Conservation (phyloP, 2,797 vertebrate genomes). For the Scleropages formosus region DNA sequence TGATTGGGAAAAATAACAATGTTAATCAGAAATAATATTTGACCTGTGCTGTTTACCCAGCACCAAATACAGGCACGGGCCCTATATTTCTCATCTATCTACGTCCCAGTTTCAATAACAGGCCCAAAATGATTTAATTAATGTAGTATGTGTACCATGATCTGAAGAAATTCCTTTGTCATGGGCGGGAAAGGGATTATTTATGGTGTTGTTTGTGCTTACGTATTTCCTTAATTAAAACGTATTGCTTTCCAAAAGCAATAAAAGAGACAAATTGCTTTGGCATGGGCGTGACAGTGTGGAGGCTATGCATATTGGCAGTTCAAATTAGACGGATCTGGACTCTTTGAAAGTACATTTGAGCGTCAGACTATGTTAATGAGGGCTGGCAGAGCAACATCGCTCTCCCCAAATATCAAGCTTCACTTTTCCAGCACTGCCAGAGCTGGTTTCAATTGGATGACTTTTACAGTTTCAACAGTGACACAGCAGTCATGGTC, state of each 20-base stretch:
- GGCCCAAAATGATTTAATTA: conserved; percentile 46
- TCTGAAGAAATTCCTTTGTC: conserved; percentile 63
- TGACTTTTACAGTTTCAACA: conserved; percentile 42
- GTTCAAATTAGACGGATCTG: conserved; percentile 56
- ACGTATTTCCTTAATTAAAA: conserved; percentile 70
- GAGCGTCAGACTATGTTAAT: conserved; percentile 62
- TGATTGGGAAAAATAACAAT: background rate
- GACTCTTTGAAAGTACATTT: conserved; percentile 63
- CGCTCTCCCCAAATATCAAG: conserved; percentile 62
- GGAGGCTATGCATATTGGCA: conserved; percentile 59
- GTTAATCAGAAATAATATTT: background rate
- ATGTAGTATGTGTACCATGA: conserved; percentile 47
- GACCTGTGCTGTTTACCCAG: background rate
- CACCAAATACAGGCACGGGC: background rate
- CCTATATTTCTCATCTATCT: conserved; percentile 24
- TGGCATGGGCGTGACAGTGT: conserved; percentile 61
- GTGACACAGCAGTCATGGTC: background rate
- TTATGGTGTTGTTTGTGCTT: conserved; percentile 68
- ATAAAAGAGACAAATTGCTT: conserved; percentile 70
- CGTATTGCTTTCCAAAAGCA: conserved; percentile 66
- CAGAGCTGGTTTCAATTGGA: conserved; percentile 48
- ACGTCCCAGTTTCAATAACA: conserved; percentile 29
- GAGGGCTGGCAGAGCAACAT: conserved; percentile 60
- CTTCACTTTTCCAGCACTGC: conserved; percentile 46
- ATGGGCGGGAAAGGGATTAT: conserved; percentile 62